These are phyloP conservation scores for Gallinago undulata DNA, from an alignment of 2,113 vertebrate genomes.

Conservation along the genomic window DNA sequence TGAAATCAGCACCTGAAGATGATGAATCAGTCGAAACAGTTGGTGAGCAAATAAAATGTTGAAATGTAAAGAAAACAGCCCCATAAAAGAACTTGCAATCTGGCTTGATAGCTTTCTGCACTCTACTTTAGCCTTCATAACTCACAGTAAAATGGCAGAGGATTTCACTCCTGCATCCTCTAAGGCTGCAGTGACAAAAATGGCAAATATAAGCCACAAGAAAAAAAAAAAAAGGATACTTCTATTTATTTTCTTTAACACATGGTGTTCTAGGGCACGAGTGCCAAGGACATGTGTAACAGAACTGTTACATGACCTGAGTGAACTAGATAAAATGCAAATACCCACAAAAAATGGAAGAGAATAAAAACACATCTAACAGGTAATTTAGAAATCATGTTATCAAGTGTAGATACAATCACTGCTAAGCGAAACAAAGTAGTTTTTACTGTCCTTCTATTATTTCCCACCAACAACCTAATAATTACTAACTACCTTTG, in stretches of 20 bases:
- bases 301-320: neutral
- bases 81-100: conserved; percentile 1
- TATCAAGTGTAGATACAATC: neutral
- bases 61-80: neutral
- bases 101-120: neutral
- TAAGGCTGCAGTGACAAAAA: neutral
- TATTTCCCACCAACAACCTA: neutral
- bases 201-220: neutral
- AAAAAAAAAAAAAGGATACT: neutral
- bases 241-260: neutral
- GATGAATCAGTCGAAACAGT: neutral
- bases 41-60: conserved; percentile 28
- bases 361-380: neutral
- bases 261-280: neutral
- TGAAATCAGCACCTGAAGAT: conserved; percentile 8
- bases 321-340: neutral
- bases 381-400: neutral
- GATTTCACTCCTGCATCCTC: neutral
- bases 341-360: neutral
- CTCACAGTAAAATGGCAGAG: neutral
- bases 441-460: neutral
- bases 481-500: neutral
- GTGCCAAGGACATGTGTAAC: neutral
- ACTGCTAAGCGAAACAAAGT: neutral
- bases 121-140: neutral